A percentile compares a stretch with the other conserved stretches of the same genome.
These are phyloP conservation scores for Drosophila flavopinicola DNA, from an alignment of 2,888 invertebrate species.

Conservation along the genomic window DNA sequence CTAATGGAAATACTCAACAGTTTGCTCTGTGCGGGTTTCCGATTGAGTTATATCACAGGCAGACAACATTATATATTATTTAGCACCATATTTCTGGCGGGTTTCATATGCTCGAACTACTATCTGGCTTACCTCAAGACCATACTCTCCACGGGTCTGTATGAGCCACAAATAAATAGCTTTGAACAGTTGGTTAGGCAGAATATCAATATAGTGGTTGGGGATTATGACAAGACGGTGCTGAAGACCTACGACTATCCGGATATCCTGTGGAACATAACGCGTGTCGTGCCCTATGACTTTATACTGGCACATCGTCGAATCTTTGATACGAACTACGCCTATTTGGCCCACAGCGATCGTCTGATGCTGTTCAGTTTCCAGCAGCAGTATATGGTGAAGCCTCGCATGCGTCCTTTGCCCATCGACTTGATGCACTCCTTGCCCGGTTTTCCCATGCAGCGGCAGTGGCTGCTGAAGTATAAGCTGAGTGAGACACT, in stretches of 20 bases:
- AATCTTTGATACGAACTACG: slow-evolving; percentile 48
- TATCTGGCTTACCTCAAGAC: slow-evolving; percentile 56
- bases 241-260: slow-evolving; percentile 43
- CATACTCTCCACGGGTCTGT: slow-evolving; percentile 60
- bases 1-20: slow-evolving; percentile 48
- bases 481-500: slow-evolving; percentile 57
- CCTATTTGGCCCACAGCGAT: slow-evolving; percentile 53
- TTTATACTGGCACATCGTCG: slow-evolving; percentile 50
- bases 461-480: slow-evolving; percentile 53
- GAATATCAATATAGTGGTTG: slow-evolving; percentile 52
- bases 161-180: slow-evolving; percentile 51
- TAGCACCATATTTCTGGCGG: slow-evolving; percentile 38
- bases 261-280: slow-evolving; percentile 49
- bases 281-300: slow-evolving; percentile 41
- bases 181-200: slow-evolving; percentile 50
- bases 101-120: slow-evolving; percentile 52
- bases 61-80: slow-evolving; percentile 45
- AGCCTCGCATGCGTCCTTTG: slow-evolving; percentile 49
- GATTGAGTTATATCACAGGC: slow-evolving; percentile 38
- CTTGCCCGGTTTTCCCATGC: slow-evolving; percentile 64
- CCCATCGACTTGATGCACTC: slow-evolving; percentile 53
- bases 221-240: slow-evolving; percentile 52
- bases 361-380: slow-evolving; percentile 45
- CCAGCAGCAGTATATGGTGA: slow-evolving; percentile 56
- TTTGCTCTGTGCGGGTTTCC: slow-evolving; percentile 36